Conservation (phyloP, 2,888 invertebrate species). For the Agrochola lychnidis region DNA sequence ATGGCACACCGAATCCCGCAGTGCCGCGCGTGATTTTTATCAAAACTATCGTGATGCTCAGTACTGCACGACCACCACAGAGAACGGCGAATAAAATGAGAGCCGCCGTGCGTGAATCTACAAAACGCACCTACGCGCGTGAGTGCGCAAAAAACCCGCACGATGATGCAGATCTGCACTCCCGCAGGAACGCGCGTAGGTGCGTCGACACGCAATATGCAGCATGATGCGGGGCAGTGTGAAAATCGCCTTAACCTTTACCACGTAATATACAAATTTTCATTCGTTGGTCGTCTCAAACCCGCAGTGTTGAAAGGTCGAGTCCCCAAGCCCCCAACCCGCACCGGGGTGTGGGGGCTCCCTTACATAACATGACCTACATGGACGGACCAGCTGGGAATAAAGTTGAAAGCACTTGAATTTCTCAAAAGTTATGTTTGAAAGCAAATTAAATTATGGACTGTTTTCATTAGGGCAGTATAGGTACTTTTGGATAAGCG, state of each 20-base stretch:
- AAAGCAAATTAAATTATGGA: background rate
- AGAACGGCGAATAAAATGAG: no score
- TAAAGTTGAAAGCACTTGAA: slow-evolving; percentile 15
- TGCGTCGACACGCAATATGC: no score
- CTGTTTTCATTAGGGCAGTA: background rate
- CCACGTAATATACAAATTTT: slow-evolving; percentile 8
- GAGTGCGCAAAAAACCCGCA: no score
- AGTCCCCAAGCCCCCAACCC: slow-evolving; percentile 26
- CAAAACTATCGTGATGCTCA: no score
- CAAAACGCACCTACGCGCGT: no score
- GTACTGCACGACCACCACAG: no score
- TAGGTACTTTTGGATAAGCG: background rate
- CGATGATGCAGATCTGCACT: no score
- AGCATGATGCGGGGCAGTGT: no score
- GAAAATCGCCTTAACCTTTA: background rate
- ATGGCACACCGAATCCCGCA: no score
- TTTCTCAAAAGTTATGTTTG: background rate
- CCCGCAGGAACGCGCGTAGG: no score
- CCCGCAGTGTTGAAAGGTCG: slow-evolving; percentile 58
- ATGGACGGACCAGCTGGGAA: slow-evolving; percentile 38
- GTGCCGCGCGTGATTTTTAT: no score
- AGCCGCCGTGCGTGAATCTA: no score
- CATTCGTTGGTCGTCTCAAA: slow-evolving; percentile 17
- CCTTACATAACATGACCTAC: slow-evolving; percentile 69
- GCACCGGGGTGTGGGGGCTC: slow-evolving; percentile 27